Evolutionary conservation across 2,797 vertebrate species (phyloP).

Genomic region (Aselliscus stoliczkanus): DNA sequence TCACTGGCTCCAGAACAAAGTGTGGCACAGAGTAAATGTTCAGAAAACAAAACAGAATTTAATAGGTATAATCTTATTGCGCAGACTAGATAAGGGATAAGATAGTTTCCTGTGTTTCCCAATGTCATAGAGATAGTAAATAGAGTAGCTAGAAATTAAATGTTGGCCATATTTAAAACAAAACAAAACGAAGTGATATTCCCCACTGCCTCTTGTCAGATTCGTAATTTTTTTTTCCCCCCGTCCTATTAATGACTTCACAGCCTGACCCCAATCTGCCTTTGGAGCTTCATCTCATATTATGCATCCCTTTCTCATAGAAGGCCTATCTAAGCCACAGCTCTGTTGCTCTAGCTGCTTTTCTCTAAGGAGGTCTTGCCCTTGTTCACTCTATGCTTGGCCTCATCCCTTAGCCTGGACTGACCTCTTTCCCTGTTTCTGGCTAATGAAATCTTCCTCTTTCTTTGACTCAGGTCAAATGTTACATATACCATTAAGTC

Average conservation of each 20-base stretch:
- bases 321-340: background rate
- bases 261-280: background rate
- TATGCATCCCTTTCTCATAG: background rate
- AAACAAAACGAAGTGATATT: background rate
- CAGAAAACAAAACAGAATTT: background rate
- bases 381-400: background rate
- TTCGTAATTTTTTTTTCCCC: too few relatives aligned
- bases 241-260: background rate
- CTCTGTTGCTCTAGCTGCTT: background rate
- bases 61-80: background rate
- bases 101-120: background rate
- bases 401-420: background rate
- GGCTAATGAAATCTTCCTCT: constrained; percentile 23
- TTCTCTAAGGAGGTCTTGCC: background rate
- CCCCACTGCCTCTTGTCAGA: background rate
- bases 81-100: background rate
- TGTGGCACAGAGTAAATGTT: background rate
- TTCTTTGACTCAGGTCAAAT: background rate
- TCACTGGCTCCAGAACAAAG: background rate
- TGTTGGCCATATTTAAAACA: background rate
- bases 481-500: background rate
- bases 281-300: background rate
- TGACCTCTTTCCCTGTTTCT: background rate
- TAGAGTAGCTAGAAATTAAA: background rate
- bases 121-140: background rate